A percentile compares a stretch with the other conserved stretches of the same genome.
phyloP scores from a whole-genome alignment of 2,888 invertebrate genomes.

The Orthonevra nobilis region DNA sequence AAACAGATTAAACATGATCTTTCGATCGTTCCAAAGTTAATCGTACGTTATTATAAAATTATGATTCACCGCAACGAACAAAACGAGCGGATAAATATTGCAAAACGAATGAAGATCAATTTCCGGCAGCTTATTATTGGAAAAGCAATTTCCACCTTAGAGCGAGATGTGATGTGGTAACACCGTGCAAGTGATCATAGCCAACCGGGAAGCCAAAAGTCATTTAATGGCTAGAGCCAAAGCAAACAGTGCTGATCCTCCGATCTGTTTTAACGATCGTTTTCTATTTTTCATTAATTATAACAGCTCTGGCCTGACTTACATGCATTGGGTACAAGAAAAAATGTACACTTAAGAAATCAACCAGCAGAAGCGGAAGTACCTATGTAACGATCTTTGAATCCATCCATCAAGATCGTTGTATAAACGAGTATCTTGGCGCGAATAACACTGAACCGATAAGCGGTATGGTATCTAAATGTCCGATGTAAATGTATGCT shows the following conservation, averaged over 20 bases:
- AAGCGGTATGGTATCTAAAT: slow-evolving; percentile 23
- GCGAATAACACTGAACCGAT: slow-evolving; percentile 1
- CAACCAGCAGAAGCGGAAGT: slow-evolving; percentile 60
- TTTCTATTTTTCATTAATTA: slow-evolving; percentile 46
- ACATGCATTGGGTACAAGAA: slow-evolving; percentile 52
- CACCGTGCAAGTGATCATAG: slow-evolving; percentile 6
- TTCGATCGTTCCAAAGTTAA: not conserved
- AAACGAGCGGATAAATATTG: too few species aligned
- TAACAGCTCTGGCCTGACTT: slow-evolving; percentile 58
- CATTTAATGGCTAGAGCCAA: slow-evolving; percentile 27
- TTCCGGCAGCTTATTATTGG: slow-evolving; percentile 56
- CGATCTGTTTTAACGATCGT: slow-evolving; percentile 46
- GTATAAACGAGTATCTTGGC: slow-evolving; percentile 14
- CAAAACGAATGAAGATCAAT: slow-evolving; percentile 50
- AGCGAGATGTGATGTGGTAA: not conserved
- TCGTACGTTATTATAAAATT: slow-evolving; percentile 10
- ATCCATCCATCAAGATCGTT: slow-evolving; percentile 20
- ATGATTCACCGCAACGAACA: slow-evolving; percentile 28
- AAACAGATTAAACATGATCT: slow-evolving; percentile 5
- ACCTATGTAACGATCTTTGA: slow-evolving; percentile 50
- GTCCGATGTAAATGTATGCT: too few species aligned
- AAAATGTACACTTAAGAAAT: slow-evolving; percentile 28
- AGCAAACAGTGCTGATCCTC: slow-evolving; percentile 33
- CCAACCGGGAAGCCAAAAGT: slow-evolving; percentile 4
- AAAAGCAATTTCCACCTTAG: slow-evolving; percentile 44